Base-by-base conservation (phyloP, 1,140 invertebrate species). In the Triops longicaudatus region DNA sequence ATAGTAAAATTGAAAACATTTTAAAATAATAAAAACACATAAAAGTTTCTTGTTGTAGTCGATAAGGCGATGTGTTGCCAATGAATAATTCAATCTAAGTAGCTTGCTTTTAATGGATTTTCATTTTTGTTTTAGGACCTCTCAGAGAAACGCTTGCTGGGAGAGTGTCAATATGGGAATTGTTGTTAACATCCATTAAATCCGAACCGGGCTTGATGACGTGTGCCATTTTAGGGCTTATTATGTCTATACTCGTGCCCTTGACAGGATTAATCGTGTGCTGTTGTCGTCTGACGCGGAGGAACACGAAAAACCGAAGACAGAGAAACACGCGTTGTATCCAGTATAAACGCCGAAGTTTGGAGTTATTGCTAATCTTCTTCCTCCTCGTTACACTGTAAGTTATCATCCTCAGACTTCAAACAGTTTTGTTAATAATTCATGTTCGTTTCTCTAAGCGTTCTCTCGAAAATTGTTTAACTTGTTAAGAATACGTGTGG, bases 221-320 rank as follows among this genome's bases (percentile, higher is more conserved):
- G 50, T 63, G 50, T 63, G 50, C 50, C 50, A 63, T 63, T 63
- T 63, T 63, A 22, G 50, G 50, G 50, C 50, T 63, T 63, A 63
- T 63, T 63, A 63, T 63, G 50, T 63, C 50, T 63, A 63, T 63
- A 14, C 50, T 63, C 10, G 50, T 63, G 50, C 50, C 50, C 22
- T 12, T 63, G 22, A 63, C 50, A n/a, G 50, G 50, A 63, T 63
- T 63, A 63, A 63, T 63, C 50, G 50, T 63, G 50, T 63, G 50
- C 50, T 63, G 50, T 22, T 63, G 50, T 63, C 50, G 50, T 22
- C 50, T 63, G 17, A 14, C 50, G n/a, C 14, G 50, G 22, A 63
- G 17, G 50, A 63, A 63, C 3, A 63, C 17, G 5, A 22, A 63
- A 63, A 63, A 22, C 50, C 14, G 50, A 63, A 63, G 50, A 63